Conservation (phyloP, 2,113 vertebrate species). For the Chiloscyllium plagiosum region DNA sequence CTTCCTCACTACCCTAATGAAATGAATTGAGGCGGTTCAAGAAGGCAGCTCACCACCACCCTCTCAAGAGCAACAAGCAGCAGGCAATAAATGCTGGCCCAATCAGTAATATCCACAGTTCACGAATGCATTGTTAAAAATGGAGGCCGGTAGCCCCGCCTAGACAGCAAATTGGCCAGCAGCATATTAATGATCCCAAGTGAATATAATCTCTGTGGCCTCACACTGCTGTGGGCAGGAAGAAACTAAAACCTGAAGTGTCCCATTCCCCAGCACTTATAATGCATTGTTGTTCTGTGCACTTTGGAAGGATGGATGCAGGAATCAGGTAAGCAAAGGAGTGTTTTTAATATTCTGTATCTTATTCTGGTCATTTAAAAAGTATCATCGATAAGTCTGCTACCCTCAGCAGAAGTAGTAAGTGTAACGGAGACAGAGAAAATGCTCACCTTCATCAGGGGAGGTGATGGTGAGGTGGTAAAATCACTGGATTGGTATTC, state of each 20-base stretch:
- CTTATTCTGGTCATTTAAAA: background rate
- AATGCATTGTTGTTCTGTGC: background rate
- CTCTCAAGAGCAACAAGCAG: no score
- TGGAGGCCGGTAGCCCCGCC: background rate
- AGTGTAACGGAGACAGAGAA: no score
- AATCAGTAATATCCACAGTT: no score
- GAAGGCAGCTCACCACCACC: no score
- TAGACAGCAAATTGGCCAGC: background rate
- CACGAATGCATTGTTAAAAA: no score
- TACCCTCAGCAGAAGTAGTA: no score
- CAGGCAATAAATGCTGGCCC: no score
- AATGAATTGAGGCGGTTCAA: no score
- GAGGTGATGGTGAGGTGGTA: no score
- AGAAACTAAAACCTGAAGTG: background rate
- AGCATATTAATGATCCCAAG: background rate
- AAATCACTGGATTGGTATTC: no score
- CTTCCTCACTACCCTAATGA: no score
- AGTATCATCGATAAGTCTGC: background rate
- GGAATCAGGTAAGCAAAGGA: background rate
- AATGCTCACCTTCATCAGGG: no score
- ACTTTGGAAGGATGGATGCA: background rate
- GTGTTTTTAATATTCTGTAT: background rate
- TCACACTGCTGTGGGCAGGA: background rate
- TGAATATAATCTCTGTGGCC: background rate
- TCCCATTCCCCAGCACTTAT: background rate